These are phyloP conservation scores for Gobio gobio DNA, from an alignment of 2,113 vertebrate species.

Conservation along the genomic window DNA sequence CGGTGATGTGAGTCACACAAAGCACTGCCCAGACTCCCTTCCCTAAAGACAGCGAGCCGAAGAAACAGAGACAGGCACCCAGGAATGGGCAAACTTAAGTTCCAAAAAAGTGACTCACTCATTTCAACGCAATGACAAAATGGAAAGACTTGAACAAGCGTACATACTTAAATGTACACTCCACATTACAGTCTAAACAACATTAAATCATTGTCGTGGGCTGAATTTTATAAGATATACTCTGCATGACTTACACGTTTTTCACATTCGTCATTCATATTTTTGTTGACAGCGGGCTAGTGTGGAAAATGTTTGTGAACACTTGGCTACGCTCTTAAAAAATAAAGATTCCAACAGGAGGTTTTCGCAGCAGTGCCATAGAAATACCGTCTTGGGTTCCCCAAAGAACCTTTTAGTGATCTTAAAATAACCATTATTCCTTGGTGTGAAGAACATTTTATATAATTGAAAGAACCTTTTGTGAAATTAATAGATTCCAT, in stretches of 20 bases:
- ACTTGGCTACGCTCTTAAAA: background rate
- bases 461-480: background rate
- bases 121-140: slow-evolving; percentile 44
- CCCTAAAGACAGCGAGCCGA: slow-evolving; percentile 18
- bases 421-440: background rate
- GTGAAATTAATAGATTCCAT: background rate
- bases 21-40: background rate
- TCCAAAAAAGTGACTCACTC: slow-evolving; percentile 47
- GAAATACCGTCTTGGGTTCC: background rate
- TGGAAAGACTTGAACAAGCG: slow-evolving; percentile 30
- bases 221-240: background rate
- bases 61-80: slow-evolving; percentile 23
- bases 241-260: background rate
- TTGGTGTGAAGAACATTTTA: background rate
- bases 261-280: slow-evolving; percentile 14
- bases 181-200: slow-evolving; percentile 18
- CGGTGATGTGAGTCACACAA: slow-evolving; percentile 30
- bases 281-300: background rate
- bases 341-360: background rate
- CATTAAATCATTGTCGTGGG: slow-evolving; percentile 16
- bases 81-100: slow-evolving; percentile 29
- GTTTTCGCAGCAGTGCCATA: too few species aligned
- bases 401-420: background rate
- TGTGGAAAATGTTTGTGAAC: background rate
- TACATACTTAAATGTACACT: slow-evolving; percentile 24